phyloP scores from a whole-genome alignment of 2,797 vertebrate genomes.

The Sus cebifrons region DNA sequence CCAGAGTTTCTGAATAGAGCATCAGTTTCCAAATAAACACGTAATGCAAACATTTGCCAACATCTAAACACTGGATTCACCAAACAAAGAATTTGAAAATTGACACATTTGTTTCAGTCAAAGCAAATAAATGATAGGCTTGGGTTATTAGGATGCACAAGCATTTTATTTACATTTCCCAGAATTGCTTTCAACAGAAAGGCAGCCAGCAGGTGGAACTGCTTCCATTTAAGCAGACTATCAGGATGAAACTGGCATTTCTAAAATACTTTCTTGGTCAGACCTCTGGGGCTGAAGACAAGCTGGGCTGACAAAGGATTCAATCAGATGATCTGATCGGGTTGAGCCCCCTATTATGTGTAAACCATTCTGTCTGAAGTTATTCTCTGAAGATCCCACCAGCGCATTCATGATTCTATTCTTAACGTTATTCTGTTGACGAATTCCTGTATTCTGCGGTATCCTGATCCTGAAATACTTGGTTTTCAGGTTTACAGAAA shows the following conservation, averaged over 20 bases:
- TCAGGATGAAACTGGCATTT: slow-evolving; percentile 61
- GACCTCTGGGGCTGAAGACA: slow-evolving; percentile 49
- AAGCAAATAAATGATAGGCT: slow-evolving; percentile 85
- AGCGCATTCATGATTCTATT: not conserved
- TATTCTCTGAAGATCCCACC: not conserved
- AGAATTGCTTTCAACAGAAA: slow-evolving; percentile 82
- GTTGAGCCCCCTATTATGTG: not conserved
- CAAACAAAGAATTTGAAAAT: slow-evolving; percentile 85
- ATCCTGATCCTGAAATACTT: slow-evolving; percentile 62
- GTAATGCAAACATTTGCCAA: slow-evolving; percentile 70
- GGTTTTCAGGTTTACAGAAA: slow-evolving; percentile 1
- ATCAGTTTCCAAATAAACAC: slow-evolving; percentile 75
- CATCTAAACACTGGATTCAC: slow-evolving; percentile 74
- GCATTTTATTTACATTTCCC: slow-evolving; percentile 83
- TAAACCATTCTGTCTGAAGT: not conserved
- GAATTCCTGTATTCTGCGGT: not conserved
- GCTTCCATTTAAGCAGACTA: slow-evolving; percentile 66
- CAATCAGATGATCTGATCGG: not conserved
- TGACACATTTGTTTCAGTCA: slow-evolving; percentile 83
- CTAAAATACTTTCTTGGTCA: slow-evolving; percentile 61
- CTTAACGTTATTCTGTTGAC: slow-evolving; percentile 27
- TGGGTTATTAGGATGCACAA: slow-evolving; percentile 79
- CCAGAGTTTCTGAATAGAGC: slow-evolving; percentile 63
- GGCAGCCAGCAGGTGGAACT: slow-evolving; percentile 81
- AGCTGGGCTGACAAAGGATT: not conserved